Evolutionary conservation across 2,797 vertebrate genomes (phyloP).

Genomic region (Sebastiscus tertius): DNA sequence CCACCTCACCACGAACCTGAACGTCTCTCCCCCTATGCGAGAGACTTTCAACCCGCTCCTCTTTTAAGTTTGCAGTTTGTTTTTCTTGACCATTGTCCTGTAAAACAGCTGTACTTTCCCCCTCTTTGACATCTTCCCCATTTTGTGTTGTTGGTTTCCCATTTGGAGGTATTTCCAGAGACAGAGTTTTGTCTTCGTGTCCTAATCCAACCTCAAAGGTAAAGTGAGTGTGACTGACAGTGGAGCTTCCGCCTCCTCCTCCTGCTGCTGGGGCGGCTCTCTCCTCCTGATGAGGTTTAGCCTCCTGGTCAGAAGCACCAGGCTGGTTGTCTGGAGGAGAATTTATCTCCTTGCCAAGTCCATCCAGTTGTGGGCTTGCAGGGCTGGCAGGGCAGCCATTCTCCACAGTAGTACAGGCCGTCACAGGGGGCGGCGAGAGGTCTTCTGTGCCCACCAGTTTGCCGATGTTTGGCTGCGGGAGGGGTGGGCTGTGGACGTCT

Average conservation of each 20-base stretch:
- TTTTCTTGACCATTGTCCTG: slow-evolving; percentile 41
- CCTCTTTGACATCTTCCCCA: slow-evolving; percentile 6
- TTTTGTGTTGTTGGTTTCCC: slow-evolving; percentile 26
- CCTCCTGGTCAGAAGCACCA: slow-evolving; percentile 26
- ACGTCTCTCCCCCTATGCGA: slow-evolving; percentile 31
- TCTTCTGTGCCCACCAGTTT: slow-evolving; percentile 86
- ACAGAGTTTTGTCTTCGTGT: slow-evolving; percentile 14
- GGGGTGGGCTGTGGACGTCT: slow-evolving; percentile 81
- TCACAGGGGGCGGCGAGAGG: slow-evolving; percentile 79
- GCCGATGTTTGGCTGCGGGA: slow-evolving; percentile 86
- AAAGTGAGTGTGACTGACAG: slow-evolving; percentile 57
- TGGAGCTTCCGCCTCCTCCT: slow-evolving; percentile 15
- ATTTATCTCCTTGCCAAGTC: slow-evolving; percentile 18
- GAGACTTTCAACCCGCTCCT: slow-evolving; percentile 29
- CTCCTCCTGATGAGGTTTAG: slow-evolving; percentile 28
- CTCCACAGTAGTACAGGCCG: slow-evolving; percentile 53
- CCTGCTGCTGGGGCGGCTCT: slow-evolving; percentile 5
- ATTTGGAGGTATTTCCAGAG: slow-evolving; percentile 39
- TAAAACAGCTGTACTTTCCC: slow-evolving; percentile 2
- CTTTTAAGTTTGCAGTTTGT: slow-evolving; percentile 1
- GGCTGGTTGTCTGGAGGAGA: slow-evolving; percentile 25
- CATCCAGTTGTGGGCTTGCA: slow-evolving; percentile 50
- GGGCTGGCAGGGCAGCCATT: slow-evolving; percentile 63
- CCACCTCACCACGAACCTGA: slow-evolving; percentile 7
- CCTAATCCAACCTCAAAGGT: slow-evolving; percentile 66